Base-by-base conservation (phyloP, 1,140 invertebrate genomes). In the Mactra quadrangularis region DNA sequence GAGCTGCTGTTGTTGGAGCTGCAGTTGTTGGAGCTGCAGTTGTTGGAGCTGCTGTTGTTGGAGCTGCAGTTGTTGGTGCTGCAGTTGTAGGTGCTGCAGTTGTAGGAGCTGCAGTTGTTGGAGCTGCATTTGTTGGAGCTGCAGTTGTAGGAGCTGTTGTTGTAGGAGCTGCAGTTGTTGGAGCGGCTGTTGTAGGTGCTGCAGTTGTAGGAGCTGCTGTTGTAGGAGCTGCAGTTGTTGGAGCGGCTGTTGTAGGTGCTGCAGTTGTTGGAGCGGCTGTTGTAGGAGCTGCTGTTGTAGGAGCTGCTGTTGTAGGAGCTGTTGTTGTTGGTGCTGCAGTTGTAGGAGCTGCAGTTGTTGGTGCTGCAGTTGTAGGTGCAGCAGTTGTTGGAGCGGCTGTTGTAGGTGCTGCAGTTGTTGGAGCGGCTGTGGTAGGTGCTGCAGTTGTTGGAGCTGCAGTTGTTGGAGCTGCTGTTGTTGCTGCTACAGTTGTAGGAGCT, bases 141-240 rank as follows among this genome's bases (percentile, higher is more conserved):
- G 64, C n/a, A 6, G 38, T 50, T 17, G 64, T 70, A 2, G 64
- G n/a, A 7, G 64, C 47, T 47, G 64, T 31, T 25, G 64, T 22
- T 13, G 64, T 22, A 3, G 25, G n/a, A 17, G 64, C 47, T 11
- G 64, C 47, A 6, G 64, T 47, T 11, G 64, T 47, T 9, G 64
- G 17, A 7, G 64, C n/a, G 1, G 38, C 35, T 1, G 64, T 52
- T 3, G 64, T 47, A 25, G 64, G 45, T 22, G 64, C 2, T 11
- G 64, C 15, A 6, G 64, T 29, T 9, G 38, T 27, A 1, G 64
- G 1, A 25, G 64, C 31, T 3, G 64, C 31, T 17, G 64, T 17
- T 27, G 41, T 25, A 13, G 64, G 9, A 22, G 38, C 15, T 15
- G 64, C 47, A 2, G 64, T 47, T 47, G 64, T 52, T 27, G 47